Conservation (phyloP, 2,113 vertebrate species). For the Brienomyrus longianalis region DNA sequence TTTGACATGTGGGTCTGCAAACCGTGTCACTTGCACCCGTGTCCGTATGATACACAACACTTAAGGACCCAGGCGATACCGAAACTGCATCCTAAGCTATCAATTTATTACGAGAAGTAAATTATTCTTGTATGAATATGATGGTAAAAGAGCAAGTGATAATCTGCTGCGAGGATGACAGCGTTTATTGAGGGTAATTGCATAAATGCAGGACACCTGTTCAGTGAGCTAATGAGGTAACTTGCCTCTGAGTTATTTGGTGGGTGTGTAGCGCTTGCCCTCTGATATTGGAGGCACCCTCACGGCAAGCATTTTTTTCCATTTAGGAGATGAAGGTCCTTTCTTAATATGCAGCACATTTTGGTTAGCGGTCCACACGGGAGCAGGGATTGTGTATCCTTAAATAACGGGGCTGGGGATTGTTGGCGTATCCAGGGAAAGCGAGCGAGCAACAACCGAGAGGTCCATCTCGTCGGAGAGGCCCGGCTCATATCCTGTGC, state of each 20-base stretch:
- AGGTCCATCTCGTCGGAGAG: constrained; percentile 26
- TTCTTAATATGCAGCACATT: not conserved
- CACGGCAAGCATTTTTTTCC: not conserved
- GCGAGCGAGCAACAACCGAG: constrained; percentile 30
- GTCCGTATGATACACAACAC: not conserved
- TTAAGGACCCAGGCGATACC: not conserved
- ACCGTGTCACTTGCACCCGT: not conserved
- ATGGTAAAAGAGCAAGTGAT: not conserved
- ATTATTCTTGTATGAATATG: not conserved
- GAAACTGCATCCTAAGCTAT: not conserved
- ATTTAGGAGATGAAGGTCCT: not conserved
- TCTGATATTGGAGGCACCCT: not conserved
- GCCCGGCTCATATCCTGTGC: constrained; percentile 21
- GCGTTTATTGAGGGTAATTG: not conserved
- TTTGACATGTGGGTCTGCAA: not conserved
- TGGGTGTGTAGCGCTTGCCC: not conserved
- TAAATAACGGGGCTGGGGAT: constrained; percentile 34
- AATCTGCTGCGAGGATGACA: not conserved
- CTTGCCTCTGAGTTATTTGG: not conserved
- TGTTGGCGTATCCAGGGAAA: constrained; percentile 22
- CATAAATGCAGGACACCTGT: not conserved
- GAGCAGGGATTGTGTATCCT: not conserved
- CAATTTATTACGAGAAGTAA: not conserved
- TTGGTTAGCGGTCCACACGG: not conserved
- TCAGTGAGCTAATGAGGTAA: not conserved